Conservation (phyloP, 2,113 vertebrate species). For the Pedionomus torquatus region DNA sequence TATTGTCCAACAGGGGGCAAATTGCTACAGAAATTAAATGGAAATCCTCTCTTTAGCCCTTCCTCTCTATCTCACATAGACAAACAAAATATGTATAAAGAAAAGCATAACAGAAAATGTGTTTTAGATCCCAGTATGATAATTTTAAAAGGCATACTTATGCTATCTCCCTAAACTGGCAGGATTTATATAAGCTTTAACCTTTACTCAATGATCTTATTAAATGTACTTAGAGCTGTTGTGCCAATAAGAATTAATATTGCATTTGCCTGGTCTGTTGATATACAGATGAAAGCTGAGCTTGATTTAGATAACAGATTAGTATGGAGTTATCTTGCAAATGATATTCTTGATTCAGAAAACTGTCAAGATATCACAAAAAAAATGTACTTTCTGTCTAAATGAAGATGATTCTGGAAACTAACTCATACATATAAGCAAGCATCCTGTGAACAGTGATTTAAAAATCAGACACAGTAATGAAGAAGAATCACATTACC, state of each 20-base stretch:
- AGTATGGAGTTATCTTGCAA: not conserved
- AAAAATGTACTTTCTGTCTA: not conserved
- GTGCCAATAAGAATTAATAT: not conserved
- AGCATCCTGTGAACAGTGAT: not conserved
- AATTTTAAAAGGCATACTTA: not conserved
- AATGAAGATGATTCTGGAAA: not conserved
- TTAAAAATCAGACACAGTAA: not conserved
- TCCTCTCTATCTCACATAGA: not conserved
- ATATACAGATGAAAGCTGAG: not conserved
- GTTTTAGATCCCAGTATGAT: not conserved
- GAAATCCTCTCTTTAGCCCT: not conserved
- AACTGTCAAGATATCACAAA: not conserved
- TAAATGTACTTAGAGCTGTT: not conserved
- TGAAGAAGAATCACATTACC: not conserved
- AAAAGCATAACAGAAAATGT: not conserved
- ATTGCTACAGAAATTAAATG: not conserved
- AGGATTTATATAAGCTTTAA: slow-evolving; percentile 9
- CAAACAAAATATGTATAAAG: not conserved
- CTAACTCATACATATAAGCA: not conserved
- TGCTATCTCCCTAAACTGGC: not conserved
- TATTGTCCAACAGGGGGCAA: not conserved
- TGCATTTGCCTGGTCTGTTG: not conserved
- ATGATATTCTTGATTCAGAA: not conserved
- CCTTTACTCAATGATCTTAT: not conserved
- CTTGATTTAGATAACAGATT: not conserved